phyloP scores from a whole-genome alignment of 2,797 vertebrate species.

The Xiphorhynchus erythropygius region DNA sequence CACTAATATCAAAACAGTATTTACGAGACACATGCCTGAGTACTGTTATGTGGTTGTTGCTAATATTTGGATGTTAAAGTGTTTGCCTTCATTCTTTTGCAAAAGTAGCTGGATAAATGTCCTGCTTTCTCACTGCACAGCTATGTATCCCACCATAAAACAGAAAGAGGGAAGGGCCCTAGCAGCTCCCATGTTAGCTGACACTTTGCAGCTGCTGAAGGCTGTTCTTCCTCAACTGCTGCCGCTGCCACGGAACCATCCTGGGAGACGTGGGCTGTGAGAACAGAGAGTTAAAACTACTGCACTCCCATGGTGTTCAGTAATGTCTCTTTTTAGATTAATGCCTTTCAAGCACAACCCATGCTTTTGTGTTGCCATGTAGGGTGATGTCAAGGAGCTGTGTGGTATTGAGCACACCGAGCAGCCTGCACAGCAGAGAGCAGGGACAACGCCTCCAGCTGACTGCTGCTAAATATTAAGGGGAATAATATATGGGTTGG shows the following conservation, averaged over 20 bases:
- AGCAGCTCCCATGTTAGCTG: conserved; percentile 15
- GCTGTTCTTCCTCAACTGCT: background rate
- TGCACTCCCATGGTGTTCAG: background rate
- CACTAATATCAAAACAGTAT: background rate
- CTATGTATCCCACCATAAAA: conserved; percentile 33
- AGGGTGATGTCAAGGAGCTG: background rate
- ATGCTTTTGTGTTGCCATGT: background rate
- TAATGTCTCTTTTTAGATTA: background rate
- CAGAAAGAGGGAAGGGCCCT: background rate
- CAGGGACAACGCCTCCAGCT: background rate
- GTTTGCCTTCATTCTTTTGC: conserved; percentile 32
- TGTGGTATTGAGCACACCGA: fast-evolving
- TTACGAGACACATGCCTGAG: background rate
- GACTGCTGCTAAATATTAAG: background rate
- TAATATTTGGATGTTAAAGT: conserved; percentile 52
- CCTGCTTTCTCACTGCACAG: conserved; percentile 48
- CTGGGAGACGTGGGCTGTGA: background rate
- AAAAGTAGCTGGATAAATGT: conserved; percentile 45
- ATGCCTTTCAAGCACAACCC: background rate
- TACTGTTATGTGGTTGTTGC: conserved; percentile 1
- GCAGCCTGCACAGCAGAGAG: background rate
- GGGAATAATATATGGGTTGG: background rate
- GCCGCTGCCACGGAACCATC: background rate
- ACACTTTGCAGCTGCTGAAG: conserved; percentile 50
- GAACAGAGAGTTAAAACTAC: background rate